Conservation (phyloP, 2,888 invertebrate genomes). For the Oscheius sp. region DNA sequence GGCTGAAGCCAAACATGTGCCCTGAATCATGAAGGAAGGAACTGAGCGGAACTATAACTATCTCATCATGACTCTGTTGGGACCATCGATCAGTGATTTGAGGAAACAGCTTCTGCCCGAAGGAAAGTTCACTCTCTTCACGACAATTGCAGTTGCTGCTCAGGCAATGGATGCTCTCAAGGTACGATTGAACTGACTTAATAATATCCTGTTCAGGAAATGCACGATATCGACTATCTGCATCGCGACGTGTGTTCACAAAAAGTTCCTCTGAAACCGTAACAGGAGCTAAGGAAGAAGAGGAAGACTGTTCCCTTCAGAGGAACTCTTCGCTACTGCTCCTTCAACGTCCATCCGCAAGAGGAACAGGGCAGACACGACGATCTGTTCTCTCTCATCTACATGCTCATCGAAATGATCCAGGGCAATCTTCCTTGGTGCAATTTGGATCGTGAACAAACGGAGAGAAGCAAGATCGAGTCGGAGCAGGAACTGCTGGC, state of each 20-base stretch:
- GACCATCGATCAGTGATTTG: conserved; percentile 50
- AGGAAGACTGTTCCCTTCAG: conserved; percentile 35
- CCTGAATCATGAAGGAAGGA: conserved; percentile 44
- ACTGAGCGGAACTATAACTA: conserved; percentile 45
- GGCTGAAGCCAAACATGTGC: conserved; percentile 42
- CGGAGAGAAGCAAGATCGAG: conserved; percentile 16
- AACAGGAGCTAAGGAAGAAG: conserved; percentile 10
- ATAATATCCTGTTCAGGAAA: conserved; percentile 24
- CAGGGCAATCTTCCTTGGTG: conserved; percentile 50
- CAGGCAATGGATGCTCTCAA: conserved; percentile 50
- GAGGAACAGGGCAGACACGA: conserved; percentile 58
- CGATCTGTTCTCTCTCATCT: conserved; percentile 58
- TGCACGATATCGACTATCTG: conserved; percentile 53
- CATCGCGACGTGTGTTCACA: conserved; percentile 44
- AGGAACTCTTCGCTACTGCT: conserved; percentile 58
- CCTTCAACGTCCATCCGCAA: conserved; percentile 50
- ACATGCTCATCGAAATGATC: conserved; percentile 54
- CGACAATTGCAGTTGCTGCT: conserved; percentile 38
- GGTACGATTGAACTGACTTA: neutral
- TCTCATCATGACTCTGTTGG: conserved; percentile 51
- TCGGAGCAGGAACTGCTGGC: conserved; percentile 16
- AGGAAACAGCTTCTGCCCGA: conserved; percentile 40
- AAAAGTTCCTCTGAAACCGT: no score
- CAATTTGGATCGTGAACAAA: conserved; percentile 17
- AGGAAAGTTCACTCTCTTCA: conserved; percentile 46